These are phyloP conservation scores for Ophion slaviceki DNA, from an alignment of 2,888 invertebrate species.

Conservation along the genomic window DNA sequence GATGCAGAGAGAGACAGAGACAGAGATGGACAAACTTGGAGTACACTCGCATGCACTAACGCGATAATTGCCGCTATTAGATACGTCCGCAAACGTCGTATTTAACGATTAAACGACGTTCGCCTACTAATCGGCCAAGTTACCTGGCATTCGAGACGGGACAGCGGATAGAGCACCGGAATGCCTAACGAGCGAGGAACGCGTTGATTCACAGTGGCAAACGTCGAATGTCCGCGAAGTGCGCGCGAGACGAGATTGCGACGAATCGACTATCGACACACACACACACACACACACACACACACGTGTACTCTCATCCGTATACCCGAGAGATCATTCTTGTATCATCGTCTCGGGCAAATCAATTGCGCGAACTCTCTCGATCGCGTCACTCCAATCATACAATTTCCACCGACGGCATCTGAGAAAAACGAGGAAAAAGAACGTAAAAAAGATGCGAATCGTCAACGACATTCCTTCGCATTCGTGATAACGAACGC, in stretches of 20 bases:
- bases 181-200: conserved; percentile 45
- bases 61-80: conserved; percentile 82
- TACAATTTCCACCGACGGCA: conserved; percentile 33
- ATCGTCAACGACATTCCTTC: conserved; percentile 59
- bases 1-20: not conserved
- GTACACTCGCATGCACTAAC: conserved; percentile 78
- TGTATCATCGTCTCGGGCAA: not conserved
- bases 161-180: conserved; percentile 12
- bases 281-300: conserved; percentile 15
- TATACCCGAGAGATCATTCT: conserved; percentile 41
- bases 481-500: conserved; percentile 48
- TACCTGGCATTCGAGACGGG: conserved; percentile 43
- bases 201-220: conserved; percentile 42
- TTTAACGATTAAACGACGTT: conserved; percentile 81
- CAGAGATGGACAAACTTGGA: conserved; percentile 62
- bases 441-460: conserved; percentile 24
- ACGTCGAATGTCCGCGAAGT: conserved; percentile 45
- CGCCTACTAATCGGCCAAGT: conserved; percentile 77
- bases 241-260: conserved; percentile 27
- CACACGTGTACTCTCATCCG: not conserved
- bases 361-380: conserved; percentile 19
- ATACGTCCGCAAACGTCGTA: conserved; percentile 79
- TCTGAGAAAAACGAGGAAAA: conserved; percentile 26
- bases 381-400: conserved; percentile 44
- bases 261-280: conserved; percentile 47